Percentiles rank a stretch among this genome's conserved stretches.
These are phyloP conservation scores for Crioceris asparagi DNA, from an alignment of 2,888 invertebrate genomes.

Conservation along the genomic window DNA sequence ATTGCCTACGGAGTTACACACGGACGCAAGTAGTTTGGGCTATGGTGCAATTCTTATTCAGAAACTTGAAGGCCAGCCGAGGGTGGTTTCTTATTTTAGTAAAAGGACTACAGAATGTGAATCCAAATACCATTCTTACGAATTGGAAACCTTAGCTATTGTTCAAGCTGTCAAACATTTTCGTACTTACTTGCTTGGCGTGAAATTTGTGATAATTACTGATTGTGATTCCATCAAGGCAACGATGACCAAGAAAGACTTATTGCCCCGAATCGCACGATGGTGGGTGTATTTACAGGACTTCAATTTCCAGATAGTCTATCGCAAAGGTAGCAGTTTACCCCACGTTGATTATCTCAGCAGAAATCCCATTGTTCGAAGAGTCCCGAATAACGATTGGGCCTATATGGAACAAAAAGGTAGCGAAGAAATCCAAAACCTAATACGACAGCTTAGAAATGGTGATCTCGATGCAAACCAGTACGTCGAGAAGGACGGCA, in stretches of 20 bases:
- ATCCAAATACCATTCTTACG: constrained; percentile 19
- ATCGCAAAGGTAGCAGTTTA: constrained; percentile 13
- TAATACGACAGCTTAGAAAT: constrained; percentile 8
- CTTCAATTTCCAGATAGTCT: constrained; percentile 18
- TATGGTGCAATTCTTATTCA: constrained; percentile 9
- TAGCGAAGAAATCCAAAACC: constrained; percentile 11
- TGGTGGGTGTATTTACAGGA: constrained; percentile 26
- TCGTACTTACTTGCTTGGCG: constrained; percentile 22
- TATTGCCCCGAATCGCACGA: constrained; percentile 10
- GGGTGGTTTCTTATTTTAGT: constrained; percentile 10
- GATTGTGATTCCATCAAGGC: constrained; percentile 28
- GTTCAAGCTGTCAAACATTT: constrained; percentile 24
- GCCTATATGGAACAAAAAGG: constrained; percentile 17
- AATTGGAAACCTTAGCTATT: constrained; percentile 27
- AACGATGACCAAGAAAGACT: constrained; percentile 24
- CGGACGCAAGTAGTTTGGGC: constrained; percentile 19
- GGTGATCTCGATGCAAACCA: constrained; percentile 19
- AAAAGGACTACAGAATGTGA: constrained; percentile 7
- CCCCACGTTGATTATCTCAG: constrained; percentile 15
- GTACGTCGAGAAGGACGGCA: constrained; percentile 17
- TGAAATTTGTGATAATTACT: constrained; percentile 21
- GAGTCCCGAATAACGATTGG: constrained; percentile 14
- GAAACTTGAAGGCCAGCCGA: constrained; percentile 3
- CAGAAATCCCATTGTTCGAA: constrained; percentile 9
- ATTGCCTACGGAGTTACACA: constrained; percentile 17